Percentiles rank a stretch among this genome's conserved stretches.
phyloP scores from a whole-genome alignment of 2,888 invertebrate species.

The Lasioglossum lativentre region DNA sequence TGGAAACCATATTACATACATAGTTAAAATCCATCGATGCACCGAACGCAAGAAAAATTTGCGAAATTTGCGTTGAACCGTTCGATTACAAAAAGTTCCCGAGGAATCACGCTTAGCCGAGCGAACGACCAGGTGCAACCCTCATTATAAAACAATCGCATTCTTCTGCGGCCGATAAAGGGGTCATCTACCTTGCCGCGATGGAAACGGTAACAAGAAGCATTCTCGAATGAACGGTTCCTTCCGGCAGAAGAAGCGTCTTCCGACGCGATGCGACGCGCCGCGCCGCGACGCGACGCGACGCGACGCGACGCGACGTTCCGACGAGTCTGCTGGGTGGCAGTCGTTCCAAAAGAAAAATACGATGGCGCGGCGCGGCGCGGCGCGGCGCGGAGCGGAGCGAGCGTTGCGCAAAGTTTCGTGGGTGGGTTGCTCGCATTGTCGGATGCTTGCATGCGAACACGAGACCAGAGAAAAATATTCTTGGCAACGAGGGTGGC shows the following conservation, averaged over 20 bases:
- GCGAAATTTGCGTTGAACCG: neutral
- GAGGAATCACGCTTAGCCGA: neutral
- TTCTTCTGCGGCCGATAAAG: neutral
- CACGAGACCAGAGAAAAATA: slow-evolving; percentile 22
- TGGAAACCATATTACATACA: no score
- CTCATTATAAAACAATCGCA: slow-evolving; percentile 3
- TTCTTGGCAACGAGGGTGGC: slow-evolving; percentile 30
- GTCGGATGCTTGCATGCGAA: slow-evolving; percentile 32
- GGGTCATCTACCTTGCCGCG: slow-evolving; percentile 9
- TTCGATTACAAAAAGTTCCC: neutral
- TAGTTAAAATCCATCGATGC: neutral
- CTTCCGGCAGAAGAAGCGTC: neutral
- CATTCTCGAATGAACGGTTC: slow-evolving; percentile 3
- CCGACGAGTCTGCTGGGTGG: no score
- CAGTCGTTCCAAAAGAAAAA: no score
- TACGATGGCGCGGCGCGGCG: no score
- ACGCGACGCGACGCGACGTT: no score
- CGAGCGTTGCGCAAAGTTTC: slow-evolving; percentile 31
- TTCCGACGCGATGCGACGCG: slow-evolving; percentile 20
- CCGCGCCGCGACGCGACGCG: slow-evolving; percentile 23
- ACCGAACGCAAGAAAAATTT: no score
- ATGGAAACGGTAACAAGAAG: neutral
- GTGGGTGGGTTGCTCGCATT: slow-evolving; percentile 35
- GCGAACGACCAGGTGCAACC: neutral
- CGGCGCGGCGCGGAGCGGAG: slow-evolving; percentile 19